Evolutionary conservation across 2,113 vertebrate genomes (phyloP).

Genomic region (Etheostoma cragini): DNA sequence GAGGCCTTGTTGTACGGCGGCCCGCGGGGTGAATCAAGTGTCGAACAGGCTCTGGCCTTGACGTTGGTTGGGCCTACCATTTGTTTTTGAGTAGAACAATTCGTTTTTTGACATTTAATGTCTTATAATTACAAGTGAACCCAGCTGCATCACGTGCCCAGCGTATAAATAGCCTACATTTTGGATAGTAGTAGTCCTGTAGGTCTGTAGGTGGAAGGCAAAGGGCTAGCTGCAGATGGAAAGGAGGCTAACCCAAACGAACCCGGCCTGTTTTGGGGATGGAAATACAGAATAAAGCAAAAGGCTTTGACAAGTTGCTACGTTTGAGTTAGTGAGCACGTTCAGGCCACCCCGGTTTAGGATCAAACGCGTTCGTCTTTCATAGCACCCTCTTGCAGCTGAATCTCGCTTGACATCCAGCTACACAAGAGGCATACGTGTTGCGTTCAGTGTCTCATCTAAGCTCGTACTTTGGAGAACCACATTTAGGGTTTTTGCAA

Average conservation of each 20-base stretch:
- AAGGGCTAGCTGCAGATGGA: too few species aligned
- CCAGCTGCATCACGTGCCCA: neutral
- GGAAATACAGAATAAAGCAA: neutral
- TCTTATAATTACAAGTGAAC: neutral
- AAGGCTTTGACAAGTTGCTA: slow-evolving; percentile 11
- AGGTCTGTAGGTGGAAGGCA: neutral
- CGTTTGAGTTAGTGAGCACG: neutral
- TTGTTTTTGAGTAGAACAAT: neutral
- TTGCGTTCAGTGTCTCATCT: slow-evolving; percentile 50
- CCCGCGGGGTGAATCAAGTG: slow-evolving; percentile 14
- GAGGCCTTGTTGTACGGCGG: slow-evolving; percentile 30
- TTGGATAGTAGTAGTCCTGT: too few species aligned
- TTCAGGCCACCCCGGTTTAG: slow-evolving; percentile 18
- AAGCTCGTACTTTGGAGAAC: slow-evolving; percentile 26
- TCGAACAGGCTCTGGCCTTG: slow-evolving; percentile 26
- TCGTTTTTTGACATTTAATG: neutral
- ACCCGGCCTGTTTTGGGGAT: neutral
- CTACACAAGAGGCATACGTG: slow-evolving; percentile 39
- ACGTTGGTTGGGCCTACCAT: slow-evolving; percentile 21
- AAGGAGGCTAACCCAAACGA: too few species aligned
- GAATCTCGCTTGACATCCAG: slow-evolving; percentile 45
- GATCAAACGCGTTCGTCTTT: slow-evolving; percentile 23
- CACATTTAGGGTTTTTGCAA: neutral
- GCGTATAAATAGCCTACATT: neutral
- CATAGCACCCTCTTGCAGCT: slow-evolving; percentile 65